A percentile compares a stretch with the other conserved stretches of the same genome.
phyloP scores from a whole-genome alignment of 2,113 vertebrate genomes.

The Coturnix japonica region DNA sequence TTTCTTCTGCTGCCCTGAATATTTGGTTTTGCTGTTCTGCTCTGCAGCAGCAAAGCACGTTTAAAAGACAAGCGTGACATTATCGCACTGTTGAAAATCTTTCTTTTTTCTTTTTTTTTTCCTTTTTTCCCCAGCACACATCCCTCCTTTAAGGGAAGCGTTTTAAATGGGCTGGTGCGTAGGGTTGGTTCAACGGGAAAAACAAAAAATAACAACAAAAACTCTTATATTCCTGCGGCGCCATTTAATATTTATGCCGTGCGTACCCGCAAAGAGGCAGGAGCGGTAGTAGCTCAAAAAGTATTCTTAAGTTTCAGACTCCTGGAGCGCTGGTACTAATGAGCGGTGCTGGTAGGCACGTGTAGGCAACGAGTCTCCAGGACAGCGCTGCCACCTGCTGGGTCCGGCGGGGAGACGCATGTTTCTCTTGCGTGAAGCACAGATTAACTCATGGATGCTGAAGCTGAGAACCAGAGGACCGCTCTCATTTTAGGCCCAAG shows the following conservation, averaged over 20 bases:
- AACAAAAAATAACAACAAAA: no score
- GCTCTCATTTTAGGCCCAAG: no score
- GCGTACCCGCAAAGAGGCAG: fast-evolving
- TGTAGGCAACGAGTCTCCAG: neutral
- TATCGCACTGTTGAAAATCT: fast-evolving
- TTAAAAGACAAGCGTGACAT: neutral
- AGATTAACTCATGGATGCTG: neutral
- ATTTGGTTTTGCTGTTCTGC: neutral
- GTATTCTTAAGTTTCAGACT: neutral
- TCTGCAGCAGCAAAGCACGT: neutral
- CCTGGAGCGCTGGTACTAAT: neutral
- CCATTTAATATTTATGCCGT: neutral
- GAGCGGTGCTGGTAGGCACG: no score
- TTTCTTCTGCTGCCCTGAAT: neutral
- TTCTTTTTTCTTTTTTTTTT: neutral
- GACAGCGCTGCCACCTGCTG: slow-evolving; percentile 31
- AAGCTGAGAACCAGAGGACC: no score
- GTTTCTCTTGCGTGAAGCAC: no score
- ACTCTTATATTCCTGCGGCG: fast-evolving
- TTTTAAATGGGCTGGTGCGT: fast-evolving
- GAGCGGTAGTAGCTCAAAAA: neutral
- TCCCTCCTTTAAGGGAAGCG: neutral
- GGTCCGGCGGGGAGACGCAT: neutral
- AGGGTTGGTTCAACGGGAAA: neutral
- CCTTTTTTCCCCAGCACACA: fast-evolving